phyloP scores from a whole-genome alignment of 2,797 vertebrate species.

The Hippocampus kuda region DNA sequence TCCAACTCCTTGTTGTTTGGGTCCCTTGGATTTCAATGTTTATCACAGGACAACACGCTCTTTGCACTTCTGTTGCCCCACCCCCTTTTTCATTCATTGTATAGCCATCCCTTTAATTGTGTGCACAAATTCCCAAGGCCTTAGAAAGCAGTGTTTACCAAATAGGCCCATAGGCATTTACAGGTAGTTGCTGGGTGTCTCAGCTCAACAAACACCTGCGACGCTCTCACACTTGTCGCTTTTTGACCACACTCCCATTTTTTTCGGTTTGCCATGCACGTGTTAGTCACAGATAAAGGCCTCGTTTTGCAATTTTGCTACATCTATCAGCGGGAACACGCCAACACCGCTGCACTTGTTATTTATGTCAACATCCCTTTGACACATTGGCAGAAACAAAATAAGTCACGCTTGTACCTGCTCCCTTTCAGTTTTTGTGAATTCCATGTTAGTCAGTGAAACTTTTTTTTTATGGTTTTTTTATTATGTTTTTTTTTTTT shows the following conservation, averaged over 20 bases:
- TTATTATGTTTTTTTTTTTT: not conserved
- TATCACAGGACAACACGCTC: conserved; percentile 78
- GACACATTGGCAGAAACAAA: conserved; percentile 35
- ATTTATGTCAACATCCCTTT: conserved; percentile 31
- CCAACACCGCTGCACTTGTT: conserved; percentile 16
- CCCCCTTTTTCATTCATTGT: not conserved
- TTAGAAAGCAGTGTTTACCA: conserved; percentile 9
- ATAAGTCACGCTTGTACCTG: conserved; percentile 41
- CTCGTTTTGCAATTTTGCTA: conserved; percentile 12
- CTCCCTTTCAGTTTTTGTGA: conserved; percentile 22
- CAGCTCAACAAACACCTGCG: conserved; percentile 35
- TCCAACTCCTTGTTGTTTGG: conserved; percentile 97
- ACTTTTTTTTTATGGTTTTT: not conserved
- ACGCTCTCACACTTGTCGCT: conserved; percentile 34
- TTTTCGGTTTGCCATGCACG: conserved; percentile 6
- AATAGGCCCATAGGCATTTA: conserved; percentile 50
- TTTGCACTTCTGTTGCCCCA: no score
- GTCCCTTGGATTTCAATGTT: conserved; percentile 91
- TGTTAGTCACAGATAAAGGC: conserved; percentile 44
- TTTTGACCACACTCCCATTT: conserved; percentile 6
- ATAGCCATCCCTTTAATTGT: not conserved
- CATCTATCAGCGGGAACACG: conserved; percentile 2
- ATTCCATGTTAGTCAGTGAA: no score
- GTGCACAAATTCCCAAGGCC: not conserved
- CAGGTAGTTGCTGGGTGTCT: conserved; percentile 56